These are phyloP conservation scores for Mantis religiosa DNA, from an alignment of 2,888 invertebrate species.

Conservation along the genomic window DNA sequence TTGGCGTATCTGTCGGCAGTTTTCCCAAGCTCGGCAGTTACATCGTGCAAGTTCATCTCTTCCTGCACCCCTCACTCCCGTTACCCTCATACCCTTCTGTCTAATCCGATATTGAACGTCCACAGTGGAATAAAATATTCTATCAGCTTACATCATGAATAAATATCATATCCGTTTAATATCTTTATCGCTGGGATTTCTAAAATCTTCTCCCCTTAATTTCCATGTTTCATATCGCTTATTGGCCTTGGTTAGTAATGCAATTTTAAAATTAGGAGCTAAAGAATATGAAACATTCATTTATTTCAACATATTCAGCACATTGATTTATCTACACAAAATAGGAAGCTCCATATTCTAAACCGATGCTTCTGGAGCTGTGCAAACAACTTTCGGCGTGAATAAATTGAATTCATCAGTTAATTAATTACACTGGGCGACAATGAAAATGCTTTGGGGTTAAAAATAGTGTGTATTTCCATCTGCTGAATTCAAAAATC, in stretches of 20 bases:
- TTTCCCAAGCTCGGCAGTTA: not conserved
- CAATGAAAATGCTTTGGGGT: too few relatives aligned
- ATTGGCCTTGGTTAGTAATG: not conserved
- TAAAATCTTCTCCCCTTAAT: not conserved
- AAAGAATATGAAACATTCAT: too few relatives aligned
- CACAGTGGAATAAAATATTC: slow-evolving; percentile 10
- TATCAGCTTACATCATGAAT: slow-evolving; percentile 7
- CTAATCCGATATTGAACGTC: slow-evolving; percentile 12
- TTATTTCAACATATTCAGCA: too few relatives aligned
- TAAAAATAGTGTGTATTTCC: too few relatives aligned
- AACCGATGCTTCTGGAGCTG: too few relatives aligned
- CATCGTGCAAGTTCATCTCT: not conserved
- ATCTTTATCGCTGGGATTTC: not conserved
- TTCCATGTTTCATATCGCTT: not conserved
- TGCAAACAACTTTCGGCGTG: too few relatives aligned
- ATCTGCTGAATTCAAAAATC: too few relatives aligned
- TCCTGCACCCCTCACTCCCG: not conserved
- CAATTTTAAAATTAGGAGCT: not conserved
- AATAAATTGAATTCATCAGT: too few relatives aligned
- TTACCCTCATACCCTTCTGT: not conserved
- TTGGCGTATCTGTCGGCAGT: not conserved
- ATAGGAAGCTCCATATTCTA: too few relatives aligned
- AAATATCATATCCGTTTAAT: not conserved
- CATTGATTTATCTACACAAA: too few relatives aligned
- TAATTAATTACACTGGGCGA: too few relatives aligned